Evolutionary conservation across 2,113 vertebrate species (phyloP), one percentile per base, ranked within the genome.

Genomic region (Hydrolagus affinis): DNA sequence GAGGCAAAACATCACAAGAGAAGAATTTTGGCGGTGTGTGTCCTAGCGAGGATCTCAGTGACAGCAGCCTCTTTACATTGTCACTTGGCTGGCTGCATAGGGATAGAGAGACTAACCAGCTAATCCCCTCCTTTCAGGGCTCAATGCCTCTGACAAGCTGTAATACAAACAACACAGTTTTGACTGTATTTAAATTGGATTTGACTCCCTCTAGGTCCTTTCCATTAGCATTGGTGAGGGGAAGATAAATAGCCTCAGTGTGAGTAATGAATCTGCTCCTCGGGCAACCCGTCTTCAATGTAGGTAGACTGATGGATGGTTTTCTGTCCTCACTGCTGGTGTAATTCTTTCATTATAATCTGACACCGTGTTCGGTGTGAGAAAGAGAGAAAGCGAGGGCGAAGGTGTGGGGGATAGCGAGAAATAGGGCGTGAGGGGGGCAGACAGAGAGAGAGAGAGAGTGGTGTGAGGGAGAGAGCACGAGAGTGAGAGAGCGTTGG

Each of bases 201-300:
- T 83, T 66, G 77, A 83, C 23, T 83, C 77, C 77, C 77, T 66
- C 60, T 62, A 83, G 77, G 23, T 83, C 30, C 14, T 64, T 83
- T 83, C 77, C 12, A 83, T 83, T 83, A 83, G 77, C 77, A 83
- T 83, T n/a, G n/a, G 77, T 83, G 62, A 83, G 30, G 59, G 25
- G 21, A 83, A 83, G 77, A 83, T 83, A 83, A 83, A 83, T 83
- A 66, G 77, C 77, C 66, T n/a, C 32, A 66, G 77, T 66, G 30
- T 83, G 77, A 83, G 62, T 66, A 83, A 83, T 83, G 77, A 83
- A 62, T 1, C n/a, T 83, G 77, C 66, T 83, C 0, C 25, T 64
- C 60, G 9, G 15, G n/a, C 77, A 23, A 83, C 77, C 19, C 59
- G 77, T 83, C 77, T 64, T 57, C 60, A 64, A 64, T 83, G 77